These are phyloP conservation scores for Taurulus bubalis DNA, from an alignment of 2,113 vertebrate genomes.

Conservation along the genomic window DNA sequence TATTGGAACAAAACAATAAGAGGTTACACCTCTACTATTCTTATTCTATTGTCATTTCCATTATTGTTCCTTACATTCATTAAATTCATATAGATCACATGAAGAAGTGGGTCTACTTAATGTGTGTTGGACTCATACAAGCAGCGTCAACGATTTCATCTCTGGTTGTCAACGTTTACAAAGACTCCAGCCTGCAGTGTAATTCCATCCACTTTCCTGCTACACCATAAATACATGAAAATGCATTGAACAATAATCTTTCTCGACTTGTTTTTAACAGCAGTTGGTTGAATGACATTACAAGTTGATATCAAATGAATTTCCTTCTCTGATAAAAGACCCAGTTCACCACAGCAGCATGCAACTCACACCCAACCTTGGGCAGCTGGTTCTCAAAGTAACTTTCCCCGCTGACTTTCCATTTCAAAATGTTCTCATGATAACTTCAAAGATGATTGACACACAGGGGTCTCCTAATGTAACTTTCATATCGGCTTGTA, in stretches of 20 bases:
- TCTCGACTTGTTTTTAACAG: neutral
- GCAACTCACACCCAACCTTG: neutral
- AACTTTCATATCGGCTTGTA: neutral
- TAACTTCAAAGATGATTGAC: neutral
- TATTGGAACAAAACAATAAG: neutral
- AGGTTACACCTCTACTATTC: neutral
- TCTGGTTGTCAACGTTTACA: neutral
- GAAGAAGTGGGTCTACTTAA: slow-evolving; percentile 1
- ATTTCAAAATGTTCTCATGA: neutral
- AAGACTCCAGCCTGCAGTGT: neutral
- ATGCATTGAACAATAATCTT: neutral
- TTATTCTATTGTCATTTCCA: neutral
- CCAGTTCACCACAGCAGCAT: neutral
- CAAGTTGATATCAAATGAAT: neutral
- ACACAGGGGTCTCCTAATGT: neutral
- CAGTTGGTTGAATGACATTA: neutral
- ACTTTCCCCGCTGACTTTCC: neutral
- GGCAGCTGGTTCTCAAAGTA: neutral
- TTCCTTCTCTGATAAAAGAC: slow-evolving; percentile 2
- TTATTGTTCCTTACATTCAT: neutral
- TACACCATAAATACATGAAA: slow-evolving; percentile 21
- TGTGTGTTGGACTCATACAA: neutral
- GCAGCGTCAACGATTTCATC: slow-evolving; percentile 21
- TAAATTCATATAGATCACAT: neutral
- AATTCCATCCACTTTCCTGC: neutral